Evolutionary conservation across 2,888 invertebrate genomes (phyloP).

Genomic region (Drosophila hamatofila): DNA sequence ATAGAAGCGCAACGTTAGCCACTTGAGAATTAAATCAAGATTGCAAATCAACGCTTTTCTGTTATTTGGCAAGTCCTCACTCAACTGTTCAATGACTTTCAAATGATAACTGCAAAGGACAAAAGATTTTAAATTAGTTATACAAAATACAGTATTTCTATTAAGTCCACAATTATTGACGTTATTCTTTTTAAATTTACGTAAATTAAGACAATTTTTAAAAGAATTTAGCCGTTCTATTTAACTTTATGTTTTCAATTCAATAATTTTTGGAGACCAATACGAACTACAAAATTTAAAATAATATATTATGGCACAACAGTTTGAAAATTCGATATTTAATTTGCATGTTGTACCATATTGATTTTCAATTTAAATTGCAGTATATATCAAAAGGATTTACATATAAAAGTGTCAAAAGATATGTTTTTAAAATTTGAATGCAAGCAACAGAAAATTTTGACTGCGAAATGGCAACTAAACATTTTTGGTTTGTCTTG

Average conservation of each 20-base stretch:
- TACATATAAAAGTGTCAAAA: neutral
- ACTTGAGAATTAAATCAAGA: slow-evolving; percentile 97
- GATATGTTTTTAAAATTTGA: neutral
- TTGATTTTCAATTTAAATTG: neutral
- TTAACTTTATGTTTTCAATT: neutral
- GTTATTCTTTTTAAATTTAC: no score
- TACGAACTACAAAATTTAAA: neutral
- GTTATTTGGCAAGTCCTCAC: slow-evolving; percentile 93
- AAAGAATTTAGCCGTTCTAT: neutral
- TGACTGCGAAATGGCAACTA: neutral
- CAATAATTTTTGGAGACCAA: neutral
- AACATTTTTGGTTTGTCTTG: neutral
- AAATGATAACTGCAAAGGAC: slow-evolving; percentile 91
- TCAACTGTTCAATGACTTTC: slow-evolving; percentile 96
- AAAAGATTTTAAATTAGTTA: neutral
- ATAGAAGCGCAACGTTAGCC: slow-evolving; percentile 98
- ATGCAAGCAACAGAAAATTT: neutral
- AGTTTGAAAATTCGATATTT: neutral
- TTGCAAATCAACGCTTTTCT: slow-evolving; percentile 93
- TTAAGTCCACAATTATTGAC: neutral
- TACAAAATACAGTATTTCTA: neutral
- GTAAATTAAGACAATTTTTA: neutral
- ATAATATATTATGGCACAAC: neutral
- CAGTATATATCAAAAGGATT: neutral
- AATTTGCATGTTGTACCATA: neutral